These are phyloP conservation scores for Anarrhichthys ocellatus DNA, from an alignment of 2,113 vertebrate species.

Conservation along the genomic window DNA sequence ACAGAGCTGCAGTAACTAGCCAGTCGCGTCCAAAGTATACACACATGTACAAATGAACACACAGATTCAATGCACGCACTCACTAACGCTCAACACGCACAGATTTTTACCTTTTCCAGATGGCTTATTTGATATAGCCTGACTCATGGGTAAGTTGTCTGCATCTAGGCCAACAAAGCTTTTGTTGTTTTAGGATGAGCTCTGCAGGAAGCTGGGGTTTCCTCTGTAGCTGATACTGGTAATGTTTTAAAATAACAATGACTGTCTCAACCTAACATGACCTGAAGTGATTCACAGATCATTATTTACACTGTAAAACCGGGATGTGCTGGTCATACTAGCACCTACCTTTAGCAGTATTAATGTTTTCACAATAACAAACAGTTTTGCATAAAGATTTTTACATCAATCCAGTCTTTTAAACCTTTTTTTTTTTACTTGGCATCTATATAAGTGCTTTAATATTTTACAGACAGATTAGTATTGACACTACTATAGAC, in stretches of 20 bases:
- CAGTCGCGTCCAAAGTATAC: constrained; percentile 51
- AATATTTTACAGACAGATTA: neutral
- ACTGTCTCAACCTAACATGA: constrained; percentile 16
- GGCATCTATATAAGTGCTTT: neutral
- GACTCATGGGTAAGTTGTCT: constrained; percentile 52
- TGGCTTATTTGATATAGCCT: constrained; percentile 48
- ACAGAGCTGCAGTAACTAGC: constrained; percentile 57
- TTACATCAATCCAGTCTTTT: neutral
- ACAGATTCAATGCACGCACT: constrained; percentile 17
- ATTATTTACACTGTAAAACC: neutral
- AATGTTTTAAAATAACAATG: constrained; percentile 45
- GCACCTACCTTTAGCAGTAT: neutral
- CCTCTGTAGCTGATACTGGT: constrained; percentile 51
- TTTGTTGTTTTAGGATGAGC: constrained; percentile 67
- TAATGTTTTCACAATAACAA: neutral
- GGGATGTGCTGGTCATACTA: neutral
- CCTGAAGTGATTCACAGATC: neutral
- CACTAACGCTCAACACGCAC: neutral
- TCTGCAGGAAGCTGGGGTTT: constrained; percentile 67
- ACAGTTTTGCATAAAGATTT: neutral
- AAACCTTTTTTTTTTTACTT: neutral
- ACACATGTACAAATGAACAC: constrained; percentile 23
- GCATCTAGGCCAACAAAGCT: constrained; percentile 41
- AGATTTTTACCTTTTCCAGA: constrained; percentile 54
- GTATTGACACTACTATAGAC: neutral